Conservation (phyloP, 2,113 vertebrate species). For the Mustela nigripes region DNA sequence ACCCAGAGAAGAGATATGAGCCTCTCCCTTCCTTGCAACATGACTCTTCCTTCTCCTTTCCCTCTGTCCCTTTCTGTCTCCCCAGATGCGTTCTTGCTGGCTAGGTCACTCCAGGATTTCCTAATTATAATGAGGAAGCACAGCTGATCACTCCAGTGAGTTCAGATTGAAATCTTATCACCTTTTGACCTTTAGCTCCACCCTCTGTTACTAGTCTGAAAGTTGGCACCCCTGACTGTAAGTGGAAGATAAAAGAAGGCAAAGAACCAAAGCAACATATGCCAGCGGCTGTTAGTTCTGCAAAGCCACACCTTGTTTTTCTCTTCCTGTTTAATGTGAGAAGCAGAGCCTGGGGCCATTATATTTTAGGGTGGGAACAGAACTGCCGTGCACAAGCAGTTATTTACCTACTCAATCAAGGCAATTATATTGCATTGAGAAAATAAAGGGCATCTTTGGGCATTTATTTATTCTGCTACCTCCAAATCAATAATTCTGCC, state of each 20-base stretch:
- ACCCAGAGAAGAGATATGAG: not conserved
- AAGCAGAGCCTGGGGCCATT: not conserved
- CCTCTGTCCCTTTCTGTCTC: not conserved
- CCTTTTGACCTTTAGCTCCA: slow-evolving; percentile 78
- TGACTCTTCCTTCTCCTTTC: not conserved
- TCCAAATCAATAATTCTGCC: no score
- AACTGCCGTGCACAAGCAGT: not conserved
- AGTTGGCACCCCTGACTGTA: slow-evolving; percentile 62
- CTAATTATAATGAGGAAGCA: slow-evolving; percentile 74
- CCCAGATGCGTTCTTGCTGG: slow-evolving; percentile 33
- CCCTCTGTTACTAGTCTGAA: slow-evolving; percentile 80
- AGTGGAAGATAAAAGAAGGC: slow-evolving; percentile 62
- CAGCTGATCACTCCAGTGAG: slow-evolving; percentile 66
- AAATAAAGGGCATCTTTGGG: not conserved
- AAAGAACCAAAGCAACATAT: not conserved
- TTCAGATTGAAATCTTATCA: slow-evolving; percentile 76
- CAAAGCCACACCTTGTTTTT: slow-evolving; percentile 60
- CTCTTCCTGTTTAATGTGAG: slow-evolving; percentile 74
- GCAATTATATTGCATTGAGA: not conserved
- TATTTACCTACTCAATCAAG: not conserved
- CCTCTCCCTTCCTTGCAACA: not conserved
- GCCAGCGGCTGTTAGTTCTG: not conserved
- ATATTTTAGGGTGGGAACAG: not conserved
- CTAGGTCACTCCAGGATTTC: slow-evolving; percentile 73
- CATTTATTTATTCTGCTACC: not conserved